These are phyloP conservation scores for Horisme vitalbata DNA, from an alignment of 2,888 invertebrate species.

Conservation along the genomic window DNA sequence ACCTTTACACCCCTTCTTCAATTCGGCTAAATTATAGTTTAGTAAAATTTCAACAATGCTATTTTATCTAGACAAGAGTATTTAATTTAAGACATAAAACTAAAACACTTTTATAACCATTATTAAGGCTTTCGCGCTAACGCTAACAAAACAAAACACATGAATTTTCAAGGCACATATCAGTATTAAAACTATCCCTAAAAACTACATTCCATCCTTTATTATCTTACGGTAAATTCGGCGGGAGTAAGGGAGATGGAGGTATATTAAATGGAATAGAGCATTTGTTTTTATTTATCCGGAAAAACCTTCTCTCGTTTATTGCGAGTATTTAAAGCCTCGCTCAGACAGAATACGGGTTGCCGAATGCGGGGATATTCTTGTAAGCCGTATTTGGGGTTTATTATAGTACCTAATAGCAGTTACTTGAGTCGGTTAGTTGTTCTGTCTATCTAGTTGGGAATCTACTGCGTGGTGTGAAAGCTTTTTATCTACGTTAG, in stretches of 20 bases:
- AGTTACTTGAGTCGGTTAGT: too few relatives aligned
- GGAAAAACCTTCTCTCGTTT: constrained; percentile 32
- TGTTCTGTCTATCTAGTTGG: too few relatives aligned
- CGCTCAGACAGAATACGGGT: not conserved
- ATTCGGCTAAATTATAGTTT: too few relatives aligned
- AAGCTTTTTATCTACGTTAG: too few relatives aligned
- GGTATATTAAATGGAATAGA: constrained; percentile 36
- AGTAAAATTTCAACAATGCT: too few relatives aligned
- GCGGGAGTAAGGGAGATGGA: constrained; percentile 22
- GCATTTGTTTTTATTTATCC: constrained; percentile 48
- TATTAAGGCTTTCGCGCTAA: not conserved
- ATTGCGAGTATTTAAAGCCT: constrained; percentile 28
- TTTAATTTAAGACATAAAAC: too few relatives aligned
- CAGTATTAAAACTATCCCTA: constrained; percentile 6
- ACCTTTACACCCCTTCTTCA: too few relatives aligned
- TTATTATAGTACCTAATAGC: not conserved
- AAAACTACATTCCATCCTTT: constrained; percentile 1
- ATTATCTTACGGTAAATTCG: constrained; percentile 5
- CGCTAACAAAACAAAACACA: not conserved
- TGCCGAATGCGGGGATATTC: too few relatives aligned
- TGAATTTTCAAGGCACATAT: not conserved
- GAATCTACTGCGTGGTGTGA: too few relatives aligned
- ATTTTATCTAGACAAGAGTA: too few relatives aligned
- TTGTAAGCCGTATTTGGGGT: too few relatives aligned
- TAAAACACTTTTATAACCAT: too few relatives aligned